Conservation (phyloP, 2,113 vertebrate genomes). For the Illadopsis cleaveri region DNA sequence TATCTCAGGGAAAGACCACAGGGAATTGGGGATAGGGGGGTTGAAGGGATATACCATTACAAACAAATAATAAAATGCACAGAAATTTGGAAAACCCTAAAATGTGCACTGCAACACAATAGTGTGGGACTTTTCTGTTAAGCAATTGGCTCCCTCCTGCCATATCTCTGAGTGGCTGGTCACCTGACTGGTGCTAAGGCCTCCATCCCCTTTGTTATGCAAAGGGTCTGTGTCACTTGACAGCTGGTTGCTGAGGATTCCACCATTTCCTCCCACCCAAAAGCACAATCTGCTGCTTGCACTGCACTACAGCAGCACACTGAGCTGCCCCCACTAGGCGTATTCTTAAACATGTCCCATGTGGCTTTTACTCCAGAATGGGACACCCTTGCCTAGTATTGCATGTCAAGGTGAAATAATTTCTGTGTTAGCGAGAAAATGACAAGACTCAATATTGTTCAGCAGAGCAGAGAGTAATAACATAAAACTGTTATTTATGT, state of each 20-base stretch:
- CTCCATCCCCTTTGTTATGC: neutral
- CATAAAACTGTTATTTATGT: neutral
- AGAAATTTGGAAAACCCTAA: too few species aligned
- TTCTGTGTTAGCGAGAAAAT: neutral
- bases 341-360: neutral
- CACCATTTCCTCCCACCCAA: neutral
- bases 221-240: neutral
- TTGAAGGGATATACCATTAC: too few species aligned
- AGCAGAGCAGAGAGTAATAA: neutral
- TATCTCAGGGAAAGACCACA: too few species aligned
- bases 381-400: neutral
- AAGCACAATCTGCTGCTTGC: neutral
- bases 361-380: neutral
- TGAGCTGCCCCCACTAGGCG: rapidly evolving
- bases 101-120: too few species aligned
- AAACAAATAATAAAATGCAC: too few species aligned
- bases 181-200: neutral
- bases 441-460: neutral
- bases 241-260: rapidly evolving
- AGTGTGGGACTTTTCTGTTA: neutral
- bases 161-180: neutral
- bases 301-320: neutral
- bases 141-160: neutral
- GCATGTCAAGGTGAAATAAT: neutral
- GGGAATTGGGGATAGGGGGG: too few species aligned